A percentile compares a stretch with the other conserved stretches of the same genome.
These are phyloP conservation scores for Zaprionus africanus DNA, from an alignment of 1,140 invertebrate species.

Conservation along the genomic window DNA sequence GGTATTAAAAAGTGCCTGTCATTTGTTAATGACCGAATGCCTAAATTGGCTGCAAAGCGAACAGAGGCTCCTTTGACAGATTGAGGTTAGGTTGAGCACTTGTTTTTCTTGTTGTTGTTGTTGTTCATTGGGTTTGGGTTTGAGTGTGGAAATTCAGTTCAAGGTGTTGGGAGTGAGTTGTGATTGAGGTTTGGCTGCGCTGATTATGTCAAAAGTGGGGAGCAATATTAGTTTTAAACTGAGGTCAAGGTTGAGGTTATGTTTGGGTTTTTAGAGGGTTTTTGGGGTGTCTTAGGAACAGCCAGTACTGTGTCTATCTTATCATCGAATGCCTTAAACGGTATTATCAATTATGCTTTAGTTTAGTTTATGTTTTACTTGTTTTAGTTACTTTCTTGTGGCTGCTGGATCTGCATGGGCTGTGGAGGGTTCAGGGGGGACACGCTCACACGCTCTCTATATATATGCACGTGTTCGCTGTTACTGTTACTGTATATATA, in stretches of 20 bases:
- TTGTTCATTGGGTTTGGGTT: conserved; percentile 9
- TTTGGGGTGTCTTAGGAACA: conserved; percentile 4
- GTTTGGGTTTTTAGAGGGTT: background rate
- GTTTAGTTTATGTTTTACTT: conserved; percentile 45
- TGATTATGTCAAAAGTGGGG: conserved; percentile 39
- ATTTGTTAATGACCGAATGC: conserved; percentile 45
- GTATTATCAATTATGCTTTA: conserved; percentile 48
- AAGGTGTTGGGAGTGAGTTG: conserved; percentile 7
- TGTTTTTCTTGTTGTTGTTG: conserved; percentile 26
- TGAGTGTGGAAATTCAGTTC: background rate
- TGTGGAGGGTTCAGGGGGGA: conserved; percentile 21
- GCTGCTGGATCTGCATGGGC: conserved; percentile 30
- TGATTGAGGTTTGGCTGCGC: conserved; percentile 17
- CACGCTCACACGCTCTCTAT: conserved; percentile 29
- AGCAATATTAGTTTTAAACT: conserved; percentile 24
- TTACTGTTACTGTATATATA: conserved; percentile 46
- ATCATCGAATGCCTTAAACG: conserved; percentile 54
- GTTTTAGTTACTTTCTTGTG: conserved; percentile 49
- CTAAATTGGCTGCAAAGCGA: conserved; percentile 40
- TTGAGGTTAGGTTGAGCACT: conserved; percentile 56
- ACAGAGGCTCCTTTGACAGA: conserved; percentile 52
- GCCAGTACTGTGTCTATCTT: conserved; percentile 49
- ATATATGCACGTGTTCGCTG: conserved; percentile 45
- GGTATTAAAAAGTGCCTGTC: conserved; percentile 68
- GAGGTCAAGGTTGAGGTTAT: background rate